phyloP scores from a whole-genome alignment of 2,113 vertebrate species.

The Pelvicachromis taeniatus region DNA sequence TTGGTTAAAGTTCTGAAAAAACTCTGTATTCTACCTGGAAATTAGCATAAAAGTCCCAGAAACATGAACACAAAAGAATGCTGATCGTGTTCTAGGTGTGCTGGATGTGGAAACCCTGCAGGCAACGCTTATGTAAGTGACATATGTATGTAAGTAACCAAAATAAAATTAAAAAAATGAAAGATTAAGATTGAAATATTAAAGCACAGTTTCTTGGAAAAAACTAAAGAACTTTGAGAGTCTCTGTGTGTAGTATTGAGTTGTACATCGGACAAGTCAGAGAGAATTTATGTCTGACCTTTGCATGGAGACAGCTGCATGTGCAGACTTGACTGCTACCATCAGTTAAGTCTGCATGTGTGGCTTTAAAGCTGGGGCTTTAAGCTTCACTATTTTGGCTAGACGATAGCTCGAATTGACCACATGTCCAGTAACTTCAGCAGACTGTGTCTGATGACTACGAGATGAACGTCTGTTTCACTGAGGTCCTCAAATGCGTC shows the following conservation, averaged over 20 bases:
- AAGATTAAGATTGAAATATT: not conserved
- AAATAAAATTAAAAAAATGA: not conserved
- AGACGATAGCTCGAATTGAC: not conserved
- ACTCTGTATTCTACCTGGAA: not conserved
- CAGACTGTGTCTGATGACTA: slow-evolving; percentile 46
- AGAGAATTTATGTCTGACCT: not conserved
- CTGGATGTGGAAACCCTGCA: not conserved
- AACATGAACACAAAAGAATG: not conserved
- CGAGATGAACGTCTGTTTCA: slow-evolving; percentile 52
- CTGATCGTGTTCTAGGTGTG: not conserved
- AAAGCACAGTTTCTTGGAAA: accelerated
- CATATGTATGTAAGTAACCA: not conserved
- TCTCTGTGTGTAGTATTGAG: not conserved
- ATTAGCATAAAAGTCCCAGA: not conserved
- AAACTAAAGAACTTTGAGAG: not conserved
- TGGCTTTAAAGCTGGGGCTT: not conserved
- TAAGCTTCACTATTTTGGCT: not conserved
- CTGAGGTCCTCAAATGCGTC: slow-evolving; percentile 34
- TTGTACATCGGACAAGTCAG: accelerated
- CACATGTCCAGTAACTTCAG: slow-evolving; percentile 35
- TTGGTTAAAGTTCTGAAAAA: not conserved
- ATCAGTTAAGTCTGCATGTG: not conserved
- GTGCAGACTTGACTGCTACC: not conserved
- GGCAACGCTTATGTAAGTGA: not conserved
- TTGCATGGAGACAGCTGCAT: not conserved